phyloP scores from a whole-genome alignment of 2,888 invertebrate genomes.

The Isoperla grammatica region DNA sequence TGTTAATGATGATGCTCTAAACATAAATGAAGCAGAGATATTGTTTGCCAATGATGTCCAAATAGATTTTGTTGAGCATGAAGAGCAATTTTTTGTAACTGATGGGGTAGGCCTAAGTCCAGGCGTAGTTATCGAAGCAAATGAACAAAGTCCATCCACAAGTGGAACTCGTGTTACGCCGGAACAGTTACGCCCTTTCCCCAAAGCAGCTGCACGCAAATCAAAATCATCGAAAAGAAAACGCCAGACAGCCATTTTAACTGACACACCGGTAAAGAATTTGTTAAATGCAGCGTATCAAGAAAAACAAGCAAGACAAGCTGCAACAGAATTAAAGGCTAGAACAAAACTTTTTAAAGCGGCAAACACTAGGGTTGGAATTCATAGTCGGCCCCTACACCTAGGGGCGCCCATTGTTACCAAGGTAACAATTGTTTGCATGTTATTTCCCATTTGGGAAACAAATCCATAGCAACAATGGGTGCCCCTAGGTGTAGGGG shows the following conservation, averaged over 20 bases:
- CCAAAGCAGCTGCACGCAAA: neutral
- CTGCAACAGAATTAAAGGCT: neutral
- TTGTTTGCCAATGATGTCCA: too few relatives aligned
- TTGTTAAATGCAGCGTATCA: neutral
- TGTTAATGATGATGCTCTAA: too few relatives aligned
- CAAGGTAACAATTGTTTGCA: too few relatives aligned
- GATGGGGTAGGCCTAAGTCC: neutral
- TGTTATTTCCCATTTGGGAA: too few relatives aligned
- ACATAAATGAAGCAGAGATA: too few relatives aligned
- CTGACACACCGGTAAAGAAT: constrained; percentile 13
- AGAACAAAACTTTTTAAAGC: neutral
- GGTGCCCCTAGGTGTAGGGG: too few relatives aligned
- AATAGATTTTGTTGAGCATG: too few relatives aligned
- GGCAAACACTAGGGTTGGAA: neutral
- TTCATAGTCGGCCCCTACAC: too few relatives aligned
- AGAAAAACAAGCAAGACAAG: constrained; percentile 3
- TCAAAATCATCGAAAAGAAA: neutral
- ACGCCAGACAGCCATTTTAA: neutral
- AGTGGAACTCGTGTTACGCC: neutral
- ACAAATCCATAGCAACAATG: too few relatives aligned
- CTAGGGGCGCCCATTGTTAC: too few relatives aligned
- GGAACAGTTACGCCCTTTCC: constrained; percentile 2
- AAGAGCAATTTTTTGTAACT: too few relatives aligned
- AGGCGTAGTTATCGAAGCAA: neutral
- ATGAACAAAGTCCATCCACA: neutral